Evolutionary conservation across 2,888 invertebrate species (phyloP).

Genomic region (Amiota minor): DNA sequence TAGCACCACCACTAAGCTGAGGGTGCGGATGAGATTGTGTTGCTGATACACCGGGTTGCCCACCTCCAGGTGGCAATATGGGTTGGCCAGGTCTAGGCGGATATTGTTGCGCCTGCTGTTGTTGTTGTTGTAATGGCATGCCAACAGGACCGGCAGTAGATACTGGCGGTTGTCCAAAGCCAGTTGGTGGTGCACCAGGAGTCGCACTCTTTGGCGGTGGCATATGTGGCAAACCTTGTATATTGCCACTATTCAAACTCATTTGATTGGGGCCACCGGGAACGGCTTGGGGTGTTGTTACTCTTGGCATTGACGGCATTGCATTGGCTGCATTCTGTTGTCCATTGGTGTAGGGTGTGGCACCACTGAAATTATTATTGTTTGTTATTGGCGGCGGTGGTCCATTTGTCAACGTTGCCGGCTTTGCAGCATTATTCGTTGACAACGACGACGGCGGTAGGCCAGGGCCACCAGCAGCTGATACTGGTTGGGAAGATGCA

Average conservation of each 20-base stretch:
- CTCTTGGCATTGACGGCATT: constrained; percentile 34
- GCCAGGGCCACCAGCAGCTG: constrained; percentile 28
- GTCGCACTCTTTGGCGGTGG: constrained; percentile 62
- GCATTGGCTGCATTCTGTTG: constrained; percentile 43
- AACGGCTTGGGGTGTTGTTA: constrained; percentile 54
- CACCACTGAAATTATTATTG: constrained; percentile 48
- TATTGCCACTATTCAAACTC: constrained; percentile 65
- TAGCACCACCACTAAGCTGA: constrained; percentile 30
- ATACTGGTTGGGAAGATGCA: constrained; percentile 44
- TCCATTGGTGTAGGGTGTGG: constrained; percentile 56
- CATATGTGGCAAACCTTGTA: constrained; percentile 71
- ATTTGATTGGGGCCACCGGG: constrained; percentile 64
- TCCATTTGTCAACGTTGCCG: constrained; percentile 34
- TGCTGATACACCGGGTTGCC: constrained; percentile 7
- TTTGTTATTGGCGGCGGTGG: constrained; percentile 42
- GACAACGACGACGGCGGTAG: constrained; percentile 30
- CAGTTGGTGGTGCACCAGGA: constrained; percentile 32
- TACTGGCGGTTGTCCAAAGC: constrained; percentile 43
- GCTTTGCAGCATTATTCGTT: constrained; percentile 11
- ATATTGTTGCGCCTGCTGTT: constrained; percentile 6
- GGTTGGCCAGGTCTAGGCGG: constrained; percentile 11
- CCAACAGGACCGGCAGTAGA: constrained; percentile 36
- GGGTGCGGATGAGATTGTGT: background rate
- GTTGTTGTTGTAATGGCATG: constrained; percentile 26
- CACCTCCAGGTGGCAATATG: constrained; percentile 19